Conservation (phyloP, 2,113 vertebrate genomes). For the Leucosticte australis region DNA sequence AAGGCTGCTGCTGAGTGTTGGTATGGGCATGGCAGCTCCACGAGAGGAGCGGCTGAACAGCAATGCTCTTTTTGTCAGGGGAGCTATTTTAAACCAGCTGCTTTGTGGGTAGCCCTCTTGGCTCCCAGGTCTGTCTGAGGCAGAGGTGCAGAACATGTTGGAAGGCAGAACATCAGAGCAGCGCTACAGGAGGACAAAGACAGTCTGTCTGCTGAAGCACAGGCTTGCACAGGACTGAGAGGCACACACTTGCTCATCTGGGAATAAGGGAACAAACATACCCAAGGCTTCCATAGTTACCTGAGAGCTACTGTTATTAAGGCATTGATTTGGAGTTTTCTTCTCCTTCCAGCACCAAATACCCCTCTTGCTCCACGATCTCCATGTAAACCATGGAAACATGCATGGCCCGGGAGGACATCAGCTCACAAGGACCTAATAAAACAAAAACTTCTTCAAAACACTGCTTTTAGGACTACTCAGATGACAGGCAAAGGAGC, state of each 20-base stretch:
- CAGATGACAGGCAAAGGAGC: not conserved
- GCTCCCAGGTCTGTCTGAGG: constrained; percentile 17
- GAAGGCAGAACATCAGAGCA: not conserved
- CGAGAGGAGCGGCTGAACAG: not conserved
- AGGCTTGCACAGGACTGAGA: not conserved
- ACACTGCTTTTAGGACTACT: not conserved
- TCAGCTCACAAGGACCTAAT: not conserved
- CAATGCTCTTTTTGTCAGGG: not conserved
- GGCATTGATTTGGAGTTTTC: not conserved
- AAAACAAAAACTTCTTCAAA: not conserved
- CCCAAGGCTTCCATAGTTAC: not conserved
- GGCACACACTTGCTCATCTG: not conserved
- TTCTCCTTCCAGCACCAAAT: not conserved
- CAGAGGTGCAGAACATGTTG: not conserved
- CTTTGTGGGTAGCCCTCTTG: constrained; percentile 24
- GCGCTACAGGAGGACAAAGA: not conserved
- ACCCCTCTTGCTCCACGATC: not conserved
- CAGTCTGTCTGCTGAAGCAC: not conserved
- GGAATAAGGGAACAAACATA: not conserved
- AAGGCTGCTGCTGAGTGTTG: rapidly evolving
- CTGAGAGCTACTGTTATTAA: not conserved
- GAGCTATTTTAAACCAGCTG: constrained; percentile 20
- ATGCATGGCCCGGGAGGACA: not conserved
- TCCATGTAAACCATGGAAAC: not conserved
- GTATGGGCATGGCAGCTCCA: rapidly evolving